Evolutionary conservation across 2,888 invertebrate species (phyloP).

Genomic region (Oxytorus armatus): DNA sequence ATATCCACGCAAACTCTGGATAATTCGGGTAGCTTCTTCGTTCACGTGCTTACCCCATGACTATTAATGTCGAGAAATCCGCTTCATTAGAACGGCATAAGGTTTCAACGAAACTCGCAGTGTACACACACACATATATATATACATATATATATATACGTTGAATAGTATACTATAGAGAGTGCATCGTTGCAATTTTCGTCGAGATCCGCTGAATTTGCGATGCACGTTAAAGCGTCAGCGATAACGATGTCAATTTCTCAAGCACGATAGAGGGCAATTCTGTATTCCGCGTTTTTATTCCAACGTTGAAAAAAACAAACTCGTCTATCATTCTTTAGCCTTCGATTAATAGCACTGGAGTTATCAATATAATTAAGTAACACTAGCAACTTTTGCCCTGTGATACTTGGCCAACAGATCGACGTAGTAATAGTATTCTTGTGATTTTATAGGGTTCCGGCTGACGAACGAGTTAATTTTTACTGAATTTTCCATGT

Average conservation of each 20-base stretch:
- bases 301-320: too few species aligned
- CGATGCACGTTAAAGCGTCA: background rate
- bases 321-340: too few species aligned
- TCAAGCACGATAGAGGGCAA: background rate
- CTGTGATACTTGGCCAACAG: too few species aligned
- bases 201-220: conserved; percentile 20
- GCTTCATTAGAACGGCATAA: conserved; percentile 41
- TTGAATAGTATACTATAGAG: background rate
- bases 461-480: too few species aligned
- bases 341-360: too few species aligned
- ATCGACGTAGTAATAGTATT: too few species aligned
- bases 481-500: too few species aligned
- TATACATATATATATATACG: background rate
- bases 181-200: conserved; percentile 13
- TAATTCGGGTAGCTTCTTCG: conserved; percentile 10
- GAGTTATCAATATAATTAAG: too few species aligned
- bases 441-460: too few species aligned
- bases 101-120: conserved; percentile 37
- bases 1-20: background rate
- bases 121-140: background rate
- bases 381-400: too few species aligned
- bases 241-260: conserved; percentile 42
- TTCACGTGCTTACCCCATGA: background rate
- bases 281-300: background rate
- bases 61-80: conserved; percentile 24